Conservation (phyloP, 2,797 vertebrate genomes). For the Liparis tanakae region DNA sequence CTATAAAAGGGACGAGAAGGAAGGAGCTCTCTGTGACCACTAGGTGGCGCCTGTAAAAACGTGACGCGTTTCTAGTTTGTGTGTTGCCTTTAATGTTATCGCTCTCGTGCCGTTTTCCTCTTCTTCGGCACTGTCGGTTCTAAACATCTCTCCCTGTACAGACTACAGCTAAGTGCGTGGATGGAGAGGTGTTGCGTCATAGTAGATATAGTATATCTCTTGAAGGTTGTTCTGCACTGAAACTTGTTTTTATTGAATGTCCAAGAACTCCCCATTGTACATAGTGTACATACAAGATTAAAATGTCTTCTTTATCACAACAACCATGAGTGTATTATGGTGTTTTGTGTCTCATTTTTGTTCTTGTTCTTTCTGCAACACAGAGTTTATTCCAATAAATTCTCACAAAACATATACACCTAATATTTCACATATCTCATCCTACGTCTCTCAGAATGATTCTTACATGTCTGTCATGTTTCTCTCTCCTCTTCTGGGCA, state of each 20-base stretch:
- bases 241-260: slow-evolving; percentile 55
- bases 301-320: slow-evolving; percentile 73
- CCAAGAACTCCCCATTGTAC: slow-evolving; percentile 66
- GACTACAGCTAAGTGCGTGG: slow-evolving; percentile 31
- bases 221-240: slow-evolving; percentile 59
- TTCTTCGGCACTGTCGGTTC: slow-evolving; percentile 16
- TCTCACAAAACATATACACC: neutral
- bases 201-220: slow-evolving; percentile 58
- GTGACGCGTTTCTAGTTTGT: slow-evolving; percentile 29
- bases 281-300: slow-evolving; percentile 77
- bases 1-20: slow-evolving; percentile 7
- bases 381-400: neutral
- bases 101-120: slow-evolving; percentile 19
- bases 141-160: slow-evolving; percentile 11
- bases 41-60: neutral
- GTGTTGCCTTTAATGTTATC: slow-evolving; percentile 28
- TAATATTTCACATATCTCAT: neutral
- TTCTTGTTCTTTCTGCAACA: neutral
- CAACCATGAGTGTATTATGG: neutral
- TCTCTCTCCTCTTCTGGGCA: neutral
- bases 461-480: neutral
- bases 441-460: neutral
- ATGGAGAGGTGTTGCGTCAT: slow-evolving; percentile 39
- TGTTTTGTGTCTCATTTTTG: slow-evolving; percentile 3
- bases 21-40: slow-evolving; percentile 14